Evolutionary conservation across 2,888 invertebrate species (phyloP), one percentile per base, ranked within the genome.

Genomic region (Agrenia bidenticulata): DNA sequence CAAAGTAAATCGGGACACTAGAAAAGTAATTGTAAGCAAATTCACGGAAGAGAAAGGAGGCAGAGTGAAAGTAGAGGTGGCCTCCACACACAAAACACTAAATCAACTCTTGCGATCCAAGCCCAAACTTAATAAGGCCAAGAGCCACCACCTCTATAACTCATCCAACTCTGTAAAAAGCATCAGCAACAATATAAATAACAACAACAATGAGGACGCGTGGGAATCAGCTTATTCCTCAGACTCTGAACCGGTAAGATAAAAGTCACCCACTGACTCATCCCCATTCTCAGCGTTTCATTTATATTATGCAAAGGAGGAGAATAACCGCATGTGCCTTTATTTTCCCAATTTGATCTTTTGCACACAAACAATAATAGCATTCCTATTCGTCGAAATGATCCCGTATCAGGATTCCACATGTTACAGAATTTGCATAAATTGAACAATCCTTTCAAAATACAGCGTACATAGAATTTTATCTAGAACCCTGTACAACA

Each of bases 1-100:
- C 45, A 69, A 65, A 63, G 71, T 76, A 27, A 74, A 68, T 51
- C 61, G 72, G 51, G 72, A 75, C 61, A 66, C 69, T 9, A 73
- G 73, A 64, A 76, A 74, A 66, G 73, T 76, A 15, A 72, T 73
- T 55, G 69, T 76, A 62, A 73, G 73, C 53, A 72, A 74, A 60
- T 74, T 72, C 37, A 65, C 70, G 0, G 71, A 70, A 11, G 72
- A 66, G 24, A 67, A 66, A 62, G 68, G 71, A 26, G 76, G 76
- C 13, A 67, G 67, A 42, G 74, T 74, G 17, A 74, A 74, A 67
- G 72, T 74, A 19, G 74, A 76, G 60, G 60, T 74, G 50, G 19
- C n/a, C 21, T 57, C 56, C 2, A 57, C 56, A 4, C 32, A 57
- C 56, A 57, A 57, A 32, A 57, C 56, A 21, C 19, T 57, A 13